Base-by-base conservation (phyloP, 1,140 invertebrate species). In the Battus philenor region DNA sequence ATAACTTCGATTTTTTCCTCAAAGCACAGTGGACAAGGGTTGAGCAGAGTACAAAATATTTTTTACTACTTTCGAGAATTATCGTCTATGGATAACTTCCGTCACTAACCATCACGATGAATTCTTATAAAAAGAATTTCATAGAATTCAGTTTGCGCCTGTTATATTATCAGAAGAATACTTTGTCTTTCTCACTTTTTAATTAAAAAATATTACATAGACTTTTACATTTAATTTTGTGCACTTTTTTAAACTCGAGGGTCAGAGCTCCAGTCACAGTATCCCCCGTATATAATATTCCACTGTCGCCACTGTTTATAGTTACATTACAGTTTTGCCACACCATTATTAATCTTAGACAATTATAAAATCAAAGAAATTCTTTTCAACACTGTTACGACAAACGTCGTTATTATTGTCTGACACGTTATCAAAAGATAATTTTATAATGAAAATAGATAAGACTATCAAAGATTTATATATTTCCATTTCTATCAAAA, bases 191-290 rank as follows among this genome's bases (percentile, higher is more conserved):
- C n/a, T n/a, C n/a, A n/a, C n/a, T n/a, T n/a, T n/a, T n/a, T n/a
- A n/a, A n/a, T n/a, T n/a, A n/a, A n/a, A n/a, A n/a, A n/a, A n/a
- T n/a, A n/a, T n/a, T n/a, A n/a, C n/a, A n/a, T n/a, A n/a, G 47
- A 33, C 24, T 58, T 41, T 62, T 65, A 83, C 79, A 50, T 65
- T 77, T 60, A 50, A 79, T 46, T 52, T 68, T 64, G 38, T 59
- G 58, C 45, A 68, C 57, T 46, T 68, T 59, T 39, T 68, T 65
- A 41, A 73, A 67, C 44, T 81, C 63, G 39, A 84, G 52, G 47
- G 62, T 45, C 8, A 84, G 61, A 0, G 60, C 52, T 44, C 80
- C 80, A 22, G 80, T 78, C 8, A 84, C 64, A 15, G 78, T 58
- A 47, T 77, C 64, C 50, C 77, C 75, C 9, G 70, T 58, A 54